Evolutionary conservation across 2,797 vertebrate species (phyloP).

Genomic region (Anguilla anguilla): DNA sequence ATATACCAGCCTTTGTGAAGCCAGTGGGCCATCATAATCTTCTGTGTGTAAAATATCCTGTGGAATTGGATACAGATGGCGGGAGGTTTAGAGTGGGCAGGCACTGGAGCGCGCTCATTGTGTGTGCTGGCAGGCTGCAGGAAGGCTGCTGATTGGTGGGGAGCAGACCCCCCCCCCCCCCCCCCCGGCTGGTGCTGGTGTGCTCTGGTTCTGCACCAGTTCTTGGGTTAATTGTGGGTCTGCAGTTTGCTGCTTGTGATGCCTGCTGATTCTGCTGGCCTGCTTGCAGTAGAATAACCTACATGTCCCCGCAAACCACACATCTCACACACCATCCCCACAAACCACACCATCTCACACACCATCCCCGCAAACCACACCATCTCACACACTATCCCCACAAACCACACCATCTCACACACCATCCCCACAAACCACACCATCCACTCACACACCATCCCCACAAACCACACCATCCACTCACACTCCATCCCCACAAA

Average conservation of each 20-base stretch:
- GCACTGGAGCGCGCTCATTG: not conserved
- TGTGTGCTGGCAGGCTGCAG: not conserved
- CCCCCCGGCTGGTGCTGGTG: constrained; percentile 46
- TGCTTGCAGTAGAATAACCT: constrained; percentile 66
- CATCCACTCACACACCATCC: too few relatives aligned
- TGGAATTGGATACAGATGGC: not conserved
- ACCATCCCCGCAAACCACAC: too few relatives aligned
- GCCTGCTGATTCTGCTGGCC: constrained; percentile 68
- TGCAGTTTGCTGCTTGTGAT: constrained; percentile 56
- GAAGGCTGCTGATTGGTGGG: not conserved
- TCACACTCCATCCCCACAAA: too few relatives aligned
- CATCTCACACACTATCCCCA: too few relatives aligned
- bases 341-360: too few relatives aligned
- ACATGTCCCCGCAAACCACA: constrained; percentile 51
- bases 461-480: too few relatives aligned
- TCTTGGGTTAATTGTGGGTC: constrained; percentile 66
- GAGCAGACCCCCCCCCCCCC: constrained; percentile 41
- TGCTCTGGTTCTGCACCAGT: constrained; percentile 64
- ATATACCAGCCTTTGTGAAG: not conserved
- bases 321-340: not conserved
- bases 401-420: too few relatives aligned
- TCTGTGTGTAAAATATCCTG: not conserved
- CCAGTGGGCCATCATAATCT: not conserved
- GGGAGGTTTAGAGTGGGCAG: not conserved
- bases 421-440: too few relatives aligned